Evolutionary conservation across 2,113 vertebrate species (phyloP).

Genomic region (Aspiorhynchus laticeps): DNA sequence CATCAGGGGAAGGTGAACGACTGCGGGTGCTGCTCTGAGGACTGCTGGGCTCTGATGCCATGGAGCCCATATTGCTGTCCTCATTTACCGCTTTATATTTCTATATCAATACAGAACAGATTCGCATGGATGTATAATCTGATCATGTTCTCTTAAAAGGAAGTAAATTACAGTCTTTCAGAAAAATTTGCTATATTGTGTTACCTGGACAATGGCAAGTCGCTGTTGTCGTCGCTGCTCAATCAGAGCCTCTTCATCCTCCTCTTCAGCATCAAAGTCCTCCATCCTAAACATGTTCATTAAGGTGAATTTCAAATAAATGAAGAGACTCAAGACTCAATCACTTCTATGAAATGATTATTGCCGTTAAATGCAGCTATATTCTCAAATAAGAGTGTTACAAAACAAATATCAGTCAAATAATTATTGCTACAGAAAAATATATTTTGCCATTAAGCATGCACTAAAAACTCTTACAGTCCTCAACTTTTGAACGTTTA

Average conservation of each 20-base stretch:
- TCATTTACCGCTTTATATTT: constrained; percentile 92
- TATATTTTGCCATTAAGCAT: background rate
- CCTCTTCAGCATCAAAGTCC: constrained; percentile 89
- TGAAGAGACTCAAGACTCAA: background rate
- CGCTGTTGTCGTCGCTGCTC: constrained; percentile 88
- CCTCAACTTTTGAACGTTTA: background rate
- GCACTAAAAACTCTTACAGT: background rate
- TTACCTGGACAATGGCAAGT: constrained; percentile 93
- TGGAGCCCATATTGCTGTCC: constrained; percentile 83
- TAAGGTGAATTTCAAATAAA: background rate
- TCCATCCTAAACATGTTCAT: constrained; percentile 75
- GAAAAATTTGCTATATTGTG: background rate
- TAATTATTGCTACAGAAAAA: background rate
- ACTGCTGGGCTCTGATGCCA: constrained; percentile 91
- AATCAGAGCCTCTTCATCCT: constrained; percentile 89
- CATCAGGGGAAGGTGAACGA: constrained; percentile 93
- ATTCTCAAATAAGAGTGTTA: too few relatives aligned
- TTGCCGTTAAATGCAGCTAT: too few relatives aligned
- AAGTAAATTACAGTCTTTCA: background rate
- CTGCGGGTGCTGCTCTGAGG: constrained; percentile 93
- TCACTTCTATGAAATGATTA: background rate
- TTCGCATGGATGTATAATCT: background rate
- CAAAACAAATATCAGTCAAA: too few relatives aligned
- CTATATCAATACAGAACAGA: constrained; percentile 63
- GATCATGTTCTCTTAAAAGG: background rate